Base-by-base conservation (phyloP, 2,888 invertebrate genomes). In the Leucophenga montana region DNA sequence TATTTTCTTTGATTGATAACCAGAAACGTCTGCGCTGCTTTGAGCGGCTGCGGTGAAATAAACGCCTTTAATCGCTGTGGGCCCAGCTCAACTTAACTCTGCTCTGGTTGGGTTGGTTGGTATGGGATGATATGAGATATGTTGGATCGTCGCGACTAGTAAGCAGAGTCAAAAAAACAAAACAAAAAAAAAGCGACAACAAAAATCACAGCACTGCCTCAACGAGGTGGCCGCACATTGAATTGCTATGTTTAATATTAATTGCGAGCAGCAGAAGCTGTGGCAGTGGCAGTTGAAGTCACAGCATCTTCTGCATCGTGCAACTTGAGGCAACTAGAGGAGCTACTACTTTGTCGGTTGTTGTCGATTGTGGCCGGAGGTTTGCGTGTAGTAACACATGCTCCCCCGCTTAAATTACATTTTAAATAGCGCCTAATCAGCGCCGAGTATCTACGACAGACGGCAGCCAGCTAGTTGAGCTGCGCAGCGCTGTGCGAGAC, bases 1-100 rank as follows among this genome's bases (percentile, higher is more conserved):
- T 48, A 46, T 39, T 14, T 27, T 48, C 72, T 70, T 75, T 81
- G 81, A 81, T 81, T 81, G 81, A 81, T 81, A 81, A 81, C 79
- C 84, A 50, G 16, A n/a, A 33, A 8, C 16, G 44, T 56, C 14
- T 56, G 16, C 27, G 50, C 16, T 65, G 22, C 56, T 22, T n/a
- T n/a, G n/a, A n/a, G n/a, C n/a, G n/a, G n/a, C 20, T 18, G 57
- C 31, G 27, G 57, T 73, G 70, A 66, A 77, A 73, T 74, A 71
- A 79, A 83, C 81, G 81, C 81, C 82, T 79, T 74, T 78, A 75
- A 74, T 78, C 72, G 73, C 79, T 71, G 39, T 66, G 70, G 72
- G 73, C 74, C 69, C 14, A 57, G 59, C 62, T 11, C 27, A 27
- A 27, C 27, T 27, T 4, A 27, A 27, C 4, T 2, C 27, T 27